Evolutionary conservation across 2,797 vertebrate species (phyloP).

Genomic region (Pseudochirops corinnae): DNA sequence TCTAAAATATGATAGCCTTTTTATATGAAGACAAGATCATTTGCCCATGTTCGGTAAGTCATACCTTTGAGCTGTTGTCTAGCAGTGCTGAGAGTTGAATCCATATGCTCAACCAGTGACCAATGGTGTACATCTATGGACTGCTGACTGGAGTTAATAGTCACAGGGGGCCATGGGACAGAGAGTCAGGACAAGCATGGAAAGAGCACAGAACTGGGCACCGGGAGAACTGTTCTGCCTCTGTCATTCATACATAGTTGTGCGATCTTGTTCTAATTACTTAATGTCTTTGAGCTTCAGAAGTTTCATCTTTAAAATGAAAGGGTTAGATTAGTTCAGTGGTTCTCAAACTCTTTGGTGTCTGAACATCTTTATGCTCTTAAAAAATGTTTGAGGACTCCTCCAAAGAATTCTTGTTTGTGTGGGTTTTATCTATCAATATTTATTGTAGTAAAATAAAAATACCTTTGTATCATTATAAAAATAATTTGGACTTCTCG

Average conservation of each 20-base stretch:
- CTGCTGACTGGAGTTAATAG: constrained; percentile 27
- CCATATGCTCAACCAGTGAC: background rate
- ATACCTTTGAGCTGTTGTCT: background rate
- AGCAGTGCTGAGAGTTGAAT: too few species aligned
- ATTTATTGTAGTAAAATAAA: background rate
- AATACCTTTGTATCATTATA: background rate
- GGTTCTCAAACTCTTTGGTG: background rate
- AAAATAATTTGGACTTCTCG: background rate
- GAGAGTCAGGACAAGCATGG: background rate
- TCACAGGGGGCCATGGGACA: background rate
- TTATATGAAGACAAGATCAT: background rate
- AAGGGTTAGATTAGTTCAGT: background rate
- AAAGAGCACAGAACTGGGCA: background rate
- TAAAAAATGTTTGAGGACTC: background rate
- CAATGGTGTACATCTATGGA: background rate
- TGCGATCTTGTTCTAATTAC: background rate
- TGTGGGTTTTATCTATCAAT: background rate
- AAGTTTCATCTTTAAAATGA: background rate
- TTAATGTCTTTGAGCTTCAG: background rate
- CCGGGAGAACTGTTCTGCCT: background rate
- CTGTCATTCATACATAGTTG: background rate
- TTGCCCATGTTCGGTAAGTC: background rate
- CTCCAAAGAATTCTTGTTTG: background rate
- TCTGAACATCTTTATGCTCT: background rate
- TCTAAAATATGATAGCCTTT: background rate